phyloP scores from a whole-genome alignment of 2,113 vertebrate genomes.

The Nibea albiflora region DNA sequence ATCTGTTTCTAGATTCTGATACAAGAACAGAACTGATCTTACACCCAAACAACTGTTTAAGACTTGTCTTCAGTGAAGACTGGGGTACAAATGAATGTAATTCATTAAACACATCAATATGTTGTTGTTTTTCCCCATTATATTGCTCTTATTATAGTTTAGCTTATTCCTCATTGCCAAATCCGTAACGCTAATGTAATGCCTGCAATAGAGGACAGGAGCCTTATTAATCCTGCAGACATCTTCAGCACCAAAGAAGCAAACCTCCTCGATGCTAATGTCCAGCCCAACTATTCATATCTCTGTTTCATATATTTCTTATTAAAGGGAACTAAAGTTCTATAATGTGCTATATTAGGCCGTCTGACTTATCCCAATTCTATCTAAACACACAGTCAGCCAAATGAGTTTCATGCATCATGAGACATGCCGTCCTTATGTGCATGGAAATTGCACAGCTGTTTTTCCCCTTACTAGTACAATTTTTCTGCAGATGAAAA shows the following conservation, averaged over 20 bases:
- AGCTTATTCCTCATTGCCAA: conserved; percentile 18
- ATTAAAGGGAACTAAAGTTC: conserved; percentile 8
- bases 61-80: background rate
- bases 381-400: conserved; percentile 63
- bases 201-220: conserved; percentile 7
- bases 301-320: conserved; percentile 29
- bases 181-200: conserved; percentile 23
- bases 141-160: conserved; percentile 30
- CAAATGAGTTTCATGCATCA: conserved; percentile 67
- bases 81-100: background rate
- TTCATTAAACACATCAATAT: conserved; percentile 17
- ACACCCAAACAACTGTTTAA: background rate
- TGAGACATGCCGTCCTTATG: conserved; percentile 46
- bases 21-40: background rate
- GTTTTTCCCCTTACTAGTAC: conserved; percentile 64
- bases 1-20: conserved; percentile 7
- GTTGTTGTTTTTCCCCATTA: background rate
- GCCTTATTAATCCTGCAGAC: conserved; percentile 38
- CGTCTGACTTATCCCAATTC: conserved; percentile 17
- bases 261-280: conserved; percentile 4
- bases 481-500: conserved; percentile 63
- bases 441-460: conserved; percentile 66
- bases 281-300: conserved; percentile 8
- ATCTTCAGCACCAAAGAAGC: conserved; percentile 4
- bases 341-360: conserved; percentile 42